phyloP scores from a whole-genome alignment of 2,888 invertebrate genomes.

The Ariolimax columbianus region DNA sequence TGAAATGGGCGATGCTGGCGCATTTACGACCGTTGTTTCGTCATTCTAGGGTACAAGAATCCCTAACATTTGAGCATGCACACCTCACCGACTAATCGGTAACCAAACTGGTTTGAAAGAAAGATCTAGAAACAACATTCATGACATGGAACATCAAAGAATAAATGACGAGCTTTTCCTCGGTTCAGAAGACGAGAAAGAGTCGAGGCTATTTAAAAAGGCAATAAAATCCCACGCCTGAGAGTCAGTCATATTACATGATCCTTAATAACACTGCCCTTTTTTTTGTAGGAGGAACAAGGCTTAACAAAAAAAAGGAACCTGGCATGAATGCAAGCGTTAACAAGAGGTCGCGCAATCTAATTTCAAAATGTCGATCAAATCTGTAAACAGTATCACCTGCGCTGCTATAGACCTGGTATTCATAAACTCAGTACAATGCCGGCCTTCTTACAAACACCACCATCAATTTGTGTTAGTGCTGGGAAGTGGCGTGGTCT shows the following conservation, averaged over 20 bases:
- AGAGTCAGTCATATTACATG: neutral
- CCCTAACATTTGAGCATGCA: no score
- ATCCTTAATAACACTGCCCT: neutral
- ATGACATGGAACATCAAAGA: no score
- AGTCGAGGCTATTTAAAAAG: no score
- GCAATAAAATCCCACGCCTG: neutral
- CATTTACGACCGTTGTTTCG: no score
- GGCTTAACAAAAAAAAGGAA: no score
- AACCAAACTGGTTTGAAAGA: no score
- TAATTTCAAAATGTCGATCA: neutral
- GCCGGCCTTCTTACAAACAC: neutral
- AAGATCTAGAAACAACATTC: neutral
- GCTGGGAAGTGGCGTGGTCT: neutral
- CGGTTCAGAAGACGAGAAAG: no score
- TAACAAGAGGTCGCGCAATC: neutral
- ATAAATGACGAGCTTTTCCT: no score
- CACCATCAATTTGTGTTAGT: neutral
- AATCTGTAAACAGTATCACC: conserved; percentile 6
- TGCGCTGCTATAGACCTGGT: neutral
- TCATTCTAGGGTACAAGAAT: no score
- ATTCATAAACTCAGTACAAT: no score
- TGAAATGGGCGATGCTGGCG: no score
- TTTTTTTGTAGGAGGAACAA: neutral
- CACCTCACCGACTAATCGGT: no score
- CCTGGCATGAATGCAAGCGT: neutral